These are phyloP conservation scores for Prunella fulvescens DNA, from an alignment of 2,113 vertebrate genomes.

Conservation along the genomic window DNA sequence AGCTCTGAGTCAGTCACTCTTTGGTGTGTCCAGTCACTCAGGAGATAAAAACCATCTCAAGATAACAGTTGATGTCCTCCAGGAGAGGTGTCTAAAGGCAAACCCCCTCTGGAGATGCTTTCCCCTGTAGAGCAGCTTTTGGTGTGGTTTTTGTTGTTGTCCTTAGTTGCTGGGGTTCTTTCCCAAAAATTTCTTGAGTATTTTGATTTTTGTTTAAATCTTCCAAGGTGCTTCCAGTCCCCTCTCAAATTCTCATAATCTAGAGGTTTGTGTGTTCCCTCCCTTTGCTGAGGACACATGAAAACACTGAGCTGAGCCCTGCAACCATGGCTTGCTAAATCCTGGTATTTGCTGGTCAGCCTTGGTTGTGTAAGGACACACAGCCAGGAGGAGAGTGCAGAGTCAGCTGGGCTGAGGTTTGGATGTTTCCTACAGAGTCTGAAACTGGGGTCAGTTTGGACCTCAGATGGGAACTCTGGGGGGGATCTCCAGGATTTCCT, in stretches of 20 bases:
- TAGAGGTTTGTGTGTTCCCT: not conserved
- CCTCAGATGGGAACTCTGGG: not conserved
- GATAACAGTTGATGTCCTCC: not conserved
- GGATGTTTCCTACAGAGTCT: not conserved
- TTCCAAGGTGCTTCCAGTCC: not conserved
- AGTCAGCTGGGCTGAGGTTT: not conserved
- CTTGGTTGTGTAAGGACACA: not conserved
- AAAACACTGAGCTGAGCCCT: not conserved
- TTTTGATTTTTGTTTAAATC: not conserved
- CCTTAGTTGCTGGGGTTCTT: not conserved
- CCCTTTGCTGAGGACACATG: not conserved
- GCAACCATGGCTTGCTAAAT: not conserved
- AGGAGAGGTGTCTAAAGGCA: not conserved
- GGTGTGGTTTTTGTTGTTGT: not conserved
- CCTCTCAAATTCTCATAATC: not conserved
- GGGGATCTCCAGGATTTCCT: not conserved
- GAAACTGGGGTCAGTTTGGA: not conserved
- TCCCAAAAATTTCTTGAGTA: rapidly evolving
- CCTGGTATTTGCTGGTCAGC: not conserved
- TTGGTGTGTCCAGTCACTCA: no score
- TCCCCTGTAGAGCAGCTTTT: not conserved
- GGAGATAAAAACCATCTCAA: not conserved
- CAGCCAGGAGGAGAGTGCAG: not conserved
- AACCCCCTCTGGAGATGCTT: not conserved
- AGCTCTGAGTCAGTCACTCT: no score